phyloP scores from a whole-genome alignment of 2,888 invertebrate genomes.

The Augiades crinisus region DNA sequence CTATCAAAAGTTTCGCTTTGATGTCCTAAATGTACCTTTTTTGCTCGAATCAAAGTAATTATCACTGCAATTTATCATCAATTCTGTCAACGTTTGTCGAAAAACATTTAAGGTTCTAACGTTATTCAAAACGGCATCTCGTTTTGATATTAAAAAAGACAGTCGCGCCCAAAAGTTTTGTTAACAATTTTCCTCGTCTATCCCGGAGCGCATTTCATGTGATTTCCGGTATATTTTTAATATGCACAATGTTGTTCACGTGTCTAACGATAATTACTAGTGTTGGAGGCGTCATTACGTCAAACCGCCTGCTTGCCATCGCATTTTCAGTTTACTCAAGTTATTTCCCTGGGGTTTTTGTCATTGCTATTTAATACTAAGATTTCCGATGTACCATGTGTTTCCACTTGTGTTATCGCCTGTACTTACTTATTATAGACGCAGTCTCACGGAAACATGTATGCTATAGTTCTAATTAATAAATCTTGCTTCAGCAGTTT shows the following conservation, averaged over 20 bases:
- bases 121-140: no score
- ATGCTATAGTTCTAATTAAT: slow-evolving; percentile 18
- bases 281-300: slow-evolving; percentile 44
- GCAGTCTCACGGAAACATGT: slow-evolving; percentile 22
- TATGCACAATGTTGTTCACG: slow-evolving; percentile 47
- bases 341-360: slow-evolving; percentile 48
- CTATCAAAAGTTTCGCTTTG: slow-evolving; percentile 12
- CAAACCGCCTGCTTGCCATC: slow-evolving; percentile 44
- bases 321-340: slow-evolving; percentile 47
- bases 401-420: slow-evolving; percentile 35
- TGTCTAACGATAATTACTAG: slow-evolving; percentile 69
- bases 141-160: no score
- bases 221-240: slow-evolving; percentile 34
- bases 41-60: neutral
- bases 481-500: slow-evolving; percentile 2
- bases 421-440: slow-evolving; percentile 17
- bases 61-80: no score
- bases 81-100: no score
- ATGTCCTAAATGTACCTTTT: slow-evolving; percentile 7
- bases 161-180: neutral
- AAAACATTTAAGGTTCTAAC: no score
- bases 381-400: slow-evolving; percentile 45
- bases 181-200: neutral
- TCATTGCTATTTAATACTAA: slow-evolving; percentile 55
- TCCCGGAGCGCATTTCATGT: neutral